Conservation (phyloP, 2,113 vertebrate genomes). For the Bos indicus region DNA sequence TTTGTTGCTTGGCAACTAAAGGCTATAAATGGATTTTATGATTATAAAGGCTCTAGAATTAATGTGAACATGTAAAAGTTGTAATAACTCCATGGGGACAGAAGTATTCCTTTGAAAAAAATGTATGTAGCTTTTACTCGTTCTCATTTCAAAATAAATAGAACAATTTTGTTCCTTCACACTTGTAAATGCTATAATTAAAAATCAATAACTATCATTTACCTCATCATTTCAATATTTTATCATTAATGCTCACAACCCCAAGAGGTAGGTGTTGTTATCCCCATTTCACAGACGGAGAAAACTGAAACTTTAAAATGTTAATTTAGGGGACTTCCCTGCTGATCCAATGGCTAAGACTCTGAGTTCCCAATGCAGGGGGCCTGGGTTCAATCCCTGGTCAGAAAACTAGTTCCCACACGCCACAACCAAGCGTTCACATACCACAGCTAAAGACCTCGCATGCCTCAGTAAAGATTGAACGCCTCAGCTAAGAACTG, state of each 20-base stretch:
- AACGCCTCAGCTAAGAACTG: background rate
- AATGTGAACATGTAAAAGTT: slow-evolving; percentile 70
- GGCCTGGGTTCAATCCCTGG: background rate
- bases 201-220: background rate
- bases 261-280: background rate
- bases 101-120: slow-evolving; percentile 45
- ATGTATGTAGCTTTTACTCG: background rate
- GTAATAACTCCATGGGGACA: slow-evolving; percentile 45
- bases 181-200: background rate
- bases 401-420: background rate
- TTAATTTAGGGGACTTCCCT: background rate
- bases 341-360: background rate
- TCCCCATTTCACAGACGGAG: background rate
- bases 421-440: background rate
- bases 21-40: slow-evolving; percentile 80
- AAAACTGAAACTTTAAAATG: background rate
- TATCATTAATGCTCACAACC: background rate
- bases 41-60: slow-evolving; percentile 71
- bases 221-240: background rate
- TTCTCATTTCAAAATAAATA: slow-evolving; percentile 41
- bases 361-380: background rate
- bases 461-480: rapidly evolving
- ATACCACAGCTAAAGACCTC: background rate
- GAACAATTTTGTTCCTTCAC: background rate
- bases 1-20: slow-evolving; percentile 79